Base-by-base conservation (phyloP, 2,113 vertebrate species). In the Mormyrus iriodes region DNA sequence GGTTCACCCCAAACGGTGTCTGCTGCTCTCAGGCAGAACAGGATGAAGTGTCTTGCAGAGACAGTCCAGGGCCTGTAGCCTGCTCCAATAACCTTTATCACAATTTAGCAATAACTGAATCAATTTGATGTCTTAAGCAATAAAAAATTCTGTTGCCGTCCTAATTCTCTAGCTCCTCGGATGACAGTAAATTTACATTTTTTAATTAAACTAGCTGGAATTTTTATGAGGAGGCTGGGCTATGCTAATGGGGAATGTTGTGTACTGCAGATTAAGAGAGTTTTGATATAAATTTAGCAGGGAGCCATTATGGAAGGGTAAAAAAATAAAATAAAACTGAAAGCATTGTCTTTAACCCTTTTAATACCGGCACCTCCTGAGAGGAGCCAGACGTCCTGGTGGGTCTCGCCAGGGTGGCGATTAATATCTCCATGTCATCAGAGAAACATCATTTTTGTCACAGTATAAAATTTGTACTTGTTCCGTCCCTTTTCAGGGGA, bases 151-250 rank as follows among this genome's bases (percentile, higher is more conserved):
- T 97, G 97, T 97, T 98, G 97, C 97, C 97, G 96, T 98, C 97
- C 97, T 98, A 97, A 98, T 98, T 99, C 97, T 98, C 96, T 95
- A 96, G 97, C 97, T 98, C 97, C 97, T 98, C 93, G 97, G 97
- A 97, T 98, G 98, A 98, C 98, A 99, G 98, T 97, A 99, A 99
- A 99, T 99, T 99, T 98, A 99, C 98, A 99, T 99, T 99, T 99
- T 99, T 99, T 99, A 99, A 99, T 99, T 99, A 99, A 99, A 99
- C 98, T 97, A 99, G 97, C 97, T 96, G 96, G 97, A 97, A 97
- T 98, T 99, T 99, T 99, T 99, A 98, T 97, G 97, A 98, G 97
- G 98, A 97, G 98, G 98, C 97, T 95, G 98, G 98, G 96, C 97
- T 98, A 98, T 98, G 98, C 97, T 99, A 99, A 99, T 99, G 95